Base-by-base conservation (phyloP, 1,140 invertebrate species). In the Zaprionus camerounensis region DNA sequence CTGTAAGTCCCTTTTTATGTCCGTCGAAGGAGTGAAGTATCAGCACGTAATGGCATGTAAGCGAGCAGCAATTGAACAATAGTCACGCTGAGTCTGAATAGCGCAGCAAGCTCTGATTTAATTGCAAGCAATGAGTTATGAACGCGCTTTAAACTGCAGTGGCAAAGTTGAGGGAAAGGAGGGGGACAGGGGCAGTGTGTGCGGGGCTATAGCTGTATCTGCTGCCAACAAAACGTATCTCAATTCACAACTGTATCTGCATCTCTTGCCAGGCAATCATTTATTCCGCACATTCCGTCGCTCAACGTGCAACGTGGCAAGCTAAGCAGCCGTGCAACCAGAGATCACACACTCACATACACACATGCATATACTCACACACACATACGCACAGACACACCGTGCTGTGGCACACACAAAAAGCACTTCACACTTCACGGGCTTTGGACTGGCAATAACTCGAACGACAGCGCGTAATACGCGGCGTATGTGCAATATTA, bases 31-130 rank as follows among this genome's bases (percentile, higher is more conserved):
- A 67, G 80, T 83, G 69, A 76, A 74, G 71, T 69, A 41, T 59
- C 20, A 76, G 36, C 31, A 34, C 46, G 75, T 87, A 87, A 87
- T 87, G 81, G 84, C 49, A 88, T 79, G 84, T 87, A 87, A 84
- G 81, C 58, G 75, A 81, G 78, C 68, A 67, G 71, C 75, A 81
- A 78, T 69, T 72, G 73, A 64, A 82, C 76, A 83, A 88, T 67
- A 75, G 71, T 61, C 59, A 28, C 51, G 9, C 9, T 11, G 57
- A 80, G 69, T 68, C 70, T 49, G 65, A 55, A 73, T 72, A 75
- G 69, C 24, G 44, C 78, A 57, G 70, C 57, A 74, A 80, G 84
- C 81, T 88, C 88, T 90, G 81, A 71, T 76, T 87, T 87, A 88
- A 87, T 87, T 87, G 82, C 20, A 20, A 5, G 12, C 46, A 17